phyloP scores from a whole-genome alignment of 2,113 vertebrate genomes.

The Etheostoma cragini region DNA sequence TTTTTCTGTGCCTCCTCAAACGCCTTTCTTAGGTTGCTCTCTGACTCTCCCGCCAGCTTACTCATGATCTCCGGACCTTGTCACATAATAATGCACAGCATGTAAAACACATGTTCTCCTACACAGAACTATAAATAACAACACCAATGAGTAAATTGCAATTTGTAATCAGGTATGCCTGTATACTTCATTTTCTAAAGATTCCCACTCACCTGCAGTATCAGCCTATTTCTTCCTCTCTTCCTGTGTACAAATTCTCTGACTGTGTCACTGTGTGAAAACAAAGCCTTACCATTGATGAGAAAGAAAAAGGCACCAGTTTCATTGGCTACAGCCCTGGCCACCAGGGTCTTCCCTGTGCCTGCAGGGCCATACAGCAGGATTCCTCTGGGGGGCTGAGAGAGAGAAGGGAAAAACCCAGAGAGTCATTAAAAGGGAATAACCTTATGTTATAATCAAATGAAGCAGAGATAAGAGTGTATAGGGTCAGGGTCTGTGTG shows the following conservation, averaged over 20 bases:
- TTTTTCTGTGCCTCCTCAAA: conserved; percentile 98
- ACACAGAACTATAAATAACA: conserved; percentile 7
- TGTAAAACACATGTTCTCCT: background rate
- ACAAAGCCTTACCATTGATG: conserved; percentile 80
- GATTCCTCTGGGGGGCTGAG: conserved; percentile 84
- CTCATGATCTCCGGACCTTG: conserved; percentile 97
- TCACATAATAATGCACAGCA: conserved; percentile 17
- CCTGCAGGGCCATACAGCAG: conserved; percentile 84
- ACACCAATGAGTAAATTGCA: background rate
- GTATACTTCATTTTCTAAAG: background rate
- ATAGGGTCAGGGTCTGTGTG: background rate
- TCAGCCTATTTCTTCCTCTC: background rate
- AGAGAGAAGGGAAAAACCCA: conserved; percentile 15
- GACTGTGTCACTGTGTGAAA: background rate
- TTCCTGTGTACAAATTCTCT: background rate
- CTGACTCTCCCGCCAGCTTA: conserved; percentile 95
- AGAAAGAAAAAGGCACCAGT: conserved; percentile 87
- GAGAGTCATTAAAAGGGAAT: background rate
- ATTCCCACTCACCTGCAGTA: background rate
- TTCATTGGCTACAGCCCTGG: conserved; percentile 85
- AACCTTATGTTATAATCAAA: background rate
- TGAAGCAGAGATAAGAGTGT: background rate
- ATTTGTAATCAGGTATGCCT: background rate
- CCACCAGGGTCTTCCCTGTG: conserved; percentile 86
- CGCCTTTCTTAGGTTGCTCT: conserved; percentile 96